phyloP scores from a whole-genome alignment of 2,113 vertebrate species.

The Scytalopus superciliaris region DNA sequence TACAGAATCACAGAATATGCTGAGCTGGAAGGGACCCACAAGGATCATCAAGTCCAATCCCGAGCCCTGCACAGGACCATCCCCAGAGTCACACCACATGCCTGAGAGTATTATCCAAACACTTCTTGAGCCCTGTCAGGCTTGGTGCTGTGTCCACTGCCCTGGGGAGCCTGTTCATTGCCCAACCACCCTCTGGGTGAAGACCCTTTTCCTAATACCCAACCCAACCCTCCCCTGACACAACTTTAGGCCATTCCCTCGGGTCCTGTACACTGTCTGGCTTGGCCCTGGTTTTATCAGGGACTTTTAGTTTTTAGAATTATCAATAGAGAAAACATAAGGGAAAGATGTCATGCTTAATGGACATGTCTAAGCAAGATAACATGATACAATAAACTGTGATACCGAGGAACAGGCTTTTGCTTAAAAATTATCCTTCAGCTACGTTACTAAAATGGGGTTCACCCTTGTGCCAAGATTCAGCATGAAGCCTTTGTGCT shows the following conservation, averaged over 20 bases:
- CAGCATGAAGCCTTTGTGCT: background rate
- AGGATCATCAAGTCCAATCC: background rate
- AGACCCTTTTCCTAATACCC: background rate
- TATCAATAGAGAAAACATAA: background rate
- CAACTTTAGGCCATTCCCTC: background rate
- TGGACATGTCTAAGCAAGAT: background rate
- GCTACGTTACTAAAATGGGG: background rate
- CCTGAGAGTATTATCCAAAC: background rate
- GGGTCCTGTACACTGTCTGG: background rate
- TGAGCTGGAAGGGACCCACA: background rate
- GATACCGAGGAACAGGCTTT: background rate
- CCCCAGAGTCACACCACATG: background rate
- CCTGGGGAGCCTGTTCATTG: background rate
- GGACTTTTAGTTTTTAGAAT: background rate
- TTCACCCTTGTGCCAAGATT: background rate
- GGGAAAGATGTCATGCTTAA: background rate
- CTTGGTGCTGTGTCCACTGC: background rate
- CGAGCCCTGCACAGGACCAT: background rate
- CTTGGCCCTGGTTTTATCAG: background rate
- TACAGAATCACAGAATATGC: background rate
- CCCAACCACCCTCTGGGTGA: background rate
- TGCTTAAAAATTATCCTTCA: background rate
- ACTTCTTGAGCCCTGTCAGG: background rate
- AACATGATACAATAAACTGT: background rate
- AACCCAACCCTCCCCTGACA: background rate